Base-by-base conservation (phyloP, 2,797 vertebrate genomes). In the Pangasius larnaudii region DNA sequence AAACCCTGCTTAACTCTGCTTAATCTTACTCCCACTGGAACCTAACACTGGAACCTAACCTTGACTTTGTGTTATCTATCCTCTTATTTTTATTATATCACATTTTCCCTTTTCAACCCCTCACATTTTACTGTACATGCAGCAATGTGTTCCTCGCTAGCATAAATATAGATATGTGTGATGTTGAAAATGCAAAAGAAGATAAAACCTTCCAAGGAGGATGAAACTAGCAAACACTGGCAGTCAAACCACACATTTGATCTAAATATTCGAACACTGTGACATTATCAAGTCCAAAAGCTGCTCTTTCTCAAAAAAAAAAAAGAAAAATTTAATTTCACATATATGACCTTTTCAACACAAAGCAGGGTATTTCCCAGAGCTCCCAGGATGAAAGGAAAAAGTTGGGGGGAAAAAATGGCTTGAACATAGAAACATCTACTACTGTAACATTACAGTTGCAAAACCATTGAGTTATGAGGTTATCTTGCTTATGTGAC, bases 121-220 rank as follows among this genome's bases (percentile, higher is more conserved):
- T 65, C 27, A 51, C 39, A 65, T 49, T 83, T 82, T 9, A 49
- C 24, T 65, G 61, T 51, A 30, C 42, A 65, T 2, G 36, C 39
- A 46, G 53, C 27, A 30, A 18, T 83, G 30, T 51, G 61, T 30
- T 22, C 9, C 61, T 49, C 10, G 9, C 53, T 36, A 24, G 39
- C 16, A 83, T 83, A 83, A 83, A 83, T 67, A 83, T 83, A 83
- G 61, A 63, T 46, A 49, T 46, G 42, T 49, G 24, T 49, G 22
- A 61, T 61, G 2, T 39, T 36, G 78, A 61, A 27, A 81, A 61
- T 16, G 4, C 8, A 19, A 53, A 78, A 78, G 42, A 19, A 19
- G 24, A 5, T 65, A 30, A 65, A 30, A 83, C 36, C 19, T 46
- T 36, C n/a, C 49, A 36, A 79, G 51, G 7, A 18, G 79, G 42